Percentiles rank a stretch among this genome's conserved stretches.
Evolutionary conservation across 53 echinoderm and acorn worm species (phyloP).

Genomic region (Luidia sarsii): DNA sequence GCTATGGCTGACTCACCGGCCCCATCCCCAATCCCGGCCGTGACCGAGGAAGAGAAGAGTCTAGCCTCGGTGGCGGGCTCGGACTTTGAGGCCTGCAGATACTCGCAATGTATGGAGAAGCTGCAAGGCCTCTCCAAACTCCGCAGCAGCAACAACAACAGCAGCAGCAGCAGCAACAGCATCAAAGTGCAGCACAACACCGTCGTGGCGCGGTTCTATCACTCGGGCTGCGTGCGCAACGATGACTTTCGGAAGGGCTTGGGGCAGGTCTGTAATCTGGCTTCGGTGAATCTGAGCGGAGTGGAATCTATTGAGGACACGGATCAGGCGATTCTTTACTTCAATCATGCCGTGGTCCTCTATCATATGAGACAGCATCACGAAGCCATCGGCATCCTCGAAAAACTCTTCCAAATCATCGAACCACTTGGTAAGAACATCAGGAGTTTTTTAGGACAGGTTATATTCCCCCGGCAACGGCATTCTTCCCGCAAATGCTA

Average conservation of each 20-base stretch:
- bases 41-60: constrained; percentile 82
- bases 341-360: constrained; percentile 89
- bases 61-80: constrained; percentile 65
- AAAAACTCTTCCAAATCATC: constrained; percentile 94
- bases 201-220: constrained; percentile 81
- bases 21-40: constrained; percentile 56
- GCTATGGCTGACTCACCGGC: constrained; percentile 44
- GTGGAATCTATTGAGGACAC: constrained; percentile 80
- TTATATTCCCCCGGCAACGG: no score
- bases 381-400: constrained; percentile 80
- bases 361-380: constrained; percentile 86
- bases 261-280: constrained; percentile 76
- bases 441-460: no score
- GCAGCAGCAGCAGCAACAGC: constrained; percentile 66
- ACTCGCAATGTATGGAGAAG: constrained; percentile 78
- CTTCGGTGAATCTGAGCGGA: constrained; percentile 6
- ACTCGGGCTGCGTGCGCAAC: constrained; percentile 79
- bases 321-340: constrained; percentile 90
- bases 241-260: constrained; percentile 82
- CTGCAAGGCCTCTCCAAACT: constrained; percentile 65
- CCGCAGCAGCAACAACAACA: constrained; percentile 54
- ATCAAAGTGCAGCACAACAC: constrained; percentile 84
- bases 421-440: constrained; percentile 84
- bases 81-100: constrained; percentile 85
- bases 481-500: no score